Evolutionary conservation across 2,888 invertebrate species (phyloP).

Genomic region (Odontothrips loti): DNA sequence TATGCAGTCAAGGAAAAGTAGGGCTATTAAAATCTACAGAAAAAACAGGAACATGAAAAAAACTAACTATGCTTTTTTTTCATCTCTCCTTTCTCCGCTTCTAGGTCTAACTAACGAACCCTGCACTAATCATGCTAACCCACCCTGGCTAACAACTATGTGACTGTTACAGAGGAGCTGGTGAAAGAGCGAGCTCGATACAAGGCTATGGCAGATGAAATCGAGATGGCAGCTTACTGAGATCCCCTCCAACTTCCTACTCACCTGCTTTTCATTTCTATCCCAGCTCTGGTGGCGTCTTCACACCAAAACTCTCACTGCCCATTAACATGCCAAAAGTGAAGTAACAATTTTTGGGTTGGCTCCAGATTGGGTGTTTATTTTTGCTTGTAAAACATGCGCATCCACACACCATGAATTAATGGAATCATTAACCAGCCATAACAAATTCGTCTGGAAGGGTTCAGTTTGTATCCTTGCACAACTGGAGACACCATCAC

Average conservation of each 20-base stretch:
- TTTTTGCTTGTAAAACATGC: no score
- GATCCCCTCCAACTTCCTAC: background rate
- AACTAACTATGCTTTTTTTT: no score
- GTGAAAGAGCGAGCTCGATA: slow-evolving; percentile 15
- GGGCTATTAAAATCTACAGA: no score
- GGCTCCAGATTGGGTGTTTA: no score
- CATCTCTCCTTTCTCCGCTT: no score
- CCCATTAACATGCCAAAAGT: background rate
- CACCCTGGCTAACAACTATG: slow-evolving; percentile 5
- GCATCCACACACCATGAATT: no score
- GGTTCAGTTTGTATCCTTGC: background rate
- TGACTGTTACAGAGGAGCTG: slow-evolving; percentile 19
- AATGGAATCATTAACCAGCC: no score
- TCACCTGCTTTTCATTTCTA: background rate
- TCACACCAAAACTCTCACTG: background rate
- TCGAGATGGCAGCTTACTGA: slow-evolving; percentile 14
- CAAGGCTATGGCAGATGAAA: slow-evolving; percentile 24
- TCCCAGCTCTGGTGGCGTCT: background rate
- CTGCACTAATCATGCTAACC: no score
- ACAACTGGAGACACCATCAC: background rate
- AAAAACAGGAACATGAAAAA: no score
- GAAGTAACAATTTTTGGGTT: background rate
- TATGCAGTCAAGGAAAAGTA: no score
- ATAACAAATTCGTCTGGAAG: no score
- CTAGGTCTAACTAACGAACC: no score